These are phyloP conservation scores for Emydocephalus ijimae DNA, from an alignment of 2,113 vertebrate species.

Conservation along the genomic window DNA sequence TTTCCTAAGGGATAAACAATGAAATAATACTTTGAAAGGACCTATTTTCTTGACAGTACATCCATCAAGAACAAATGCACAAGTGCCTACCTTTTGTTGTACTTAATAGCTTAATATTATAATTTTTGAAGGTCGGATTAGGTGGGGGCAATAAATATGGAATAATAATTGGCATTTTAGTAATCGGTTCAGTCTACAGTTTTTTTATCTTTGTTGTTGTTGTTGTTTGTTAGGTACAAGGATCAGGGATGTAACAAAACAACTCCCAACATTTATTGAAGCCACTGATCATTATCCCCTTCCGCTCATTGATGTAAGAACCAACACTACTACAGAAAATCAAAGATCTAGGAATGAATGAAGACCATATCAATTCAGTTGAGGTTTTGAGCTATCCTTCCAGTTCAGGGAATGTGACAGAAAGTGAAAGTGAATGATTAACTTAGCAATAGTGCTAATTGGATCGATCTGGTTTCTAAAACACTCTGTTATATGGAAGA, in stretches of 20 bases:
- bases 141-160: not conserved
- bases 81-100: not conserved
- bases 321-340: not conserved
- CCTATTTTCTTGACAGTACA: too few relatives aligned
- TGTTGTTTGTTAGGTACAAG: not conserved
- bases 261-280: not conserved
- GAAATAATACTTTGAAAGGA: not conserved
- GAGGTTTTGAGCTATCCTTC: not conserved
- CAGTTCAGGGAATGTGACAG: not conserved
- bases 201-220: not conserved
- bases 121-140: not conserved
- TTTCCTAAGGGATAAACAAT: not conserved
- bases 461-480: not conserved
- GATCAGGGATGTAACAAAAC: not conserved
- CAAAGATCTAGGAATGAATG: not conserved
- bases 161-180: not conserved
- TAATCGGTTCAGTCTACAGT: not conserved
- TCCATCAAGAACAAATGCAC: not conserved
- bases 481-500: not conserved
- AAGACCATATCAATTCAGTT: not conserved
- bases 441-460: not conserved
- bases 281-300: not conserved
- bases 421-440: not conserved
- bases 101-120: not conserved
- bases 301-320: not conserved